Percentiles rank a stretch among this genome's conserved stretches.
phyloP scores from a whole-genome alignment of 2,113 vertebrate species.

The Gallinago jamesoni region DNA sequence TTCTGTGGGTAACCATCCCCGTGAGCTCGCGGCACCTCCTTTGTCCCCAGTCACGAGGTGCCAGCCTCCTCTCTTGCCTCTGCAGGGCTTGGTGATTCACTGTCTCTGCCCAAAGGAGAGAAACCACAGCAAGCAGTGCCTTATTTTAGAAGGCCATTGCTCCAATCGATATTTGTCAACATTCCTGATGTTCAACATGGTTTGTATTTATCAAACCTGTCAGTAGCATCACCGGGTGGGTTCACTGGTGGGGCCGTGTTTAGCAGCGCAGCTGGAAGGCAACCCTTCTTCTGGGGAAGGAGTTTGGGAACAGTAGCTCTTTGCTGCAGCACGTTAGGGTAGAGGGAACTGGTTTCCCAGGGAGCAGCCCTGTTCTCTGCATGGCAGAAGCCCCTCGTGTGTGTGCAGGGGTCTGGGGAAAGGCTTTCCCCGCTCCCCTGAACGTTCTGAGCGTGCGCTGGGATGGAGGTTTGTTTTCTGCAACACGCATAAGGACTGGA shows the following conservation, averaged over 20 bases:
- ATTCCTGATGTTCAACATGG: not conserved
- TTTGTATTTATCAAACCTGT: not conserved
- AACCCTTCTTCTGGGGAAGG: not conserved
- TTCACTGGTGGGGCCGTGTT: not conserved
- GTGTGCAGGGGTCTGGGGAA: not conserved
- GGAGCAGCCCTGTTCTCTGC: not conserved
- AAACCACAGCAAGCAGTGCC: not conserved
- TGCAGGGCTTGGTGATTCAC: not conserved
- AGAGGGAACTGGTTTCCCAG: not conserved
- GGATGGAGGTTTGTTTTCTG: not conserved
- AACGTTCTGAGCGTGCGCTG: fast-evolving
- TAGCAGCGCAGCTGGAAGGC: not conserved
- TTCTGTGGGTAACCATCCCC: not conserved
- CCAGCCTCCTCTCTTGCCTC: not conserved
- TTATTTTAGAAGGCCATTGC: not conserved
- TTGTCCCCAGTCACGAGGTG: not conserved
- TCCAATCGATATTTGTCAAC: not conserved
- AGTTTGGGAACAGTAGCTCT: not conserved
- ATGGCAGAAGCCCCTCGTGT: fast-evolving
- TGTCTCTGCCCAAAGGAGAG: not conserved
- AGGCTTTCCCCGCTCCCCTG: not conserved
- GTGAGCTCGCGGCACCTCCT: not conserved
- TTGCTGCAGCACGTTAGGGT: fast-evolving
- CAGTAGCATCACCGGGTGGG: not conserved
- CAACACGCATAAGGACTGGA: not conserved